Percentiles rank a stretch among this genome's conserved stretches.
phyloP scores from a whole-genome alignment of 2,888 invertebrate genomes.

The Xanthia togata region DNA sequence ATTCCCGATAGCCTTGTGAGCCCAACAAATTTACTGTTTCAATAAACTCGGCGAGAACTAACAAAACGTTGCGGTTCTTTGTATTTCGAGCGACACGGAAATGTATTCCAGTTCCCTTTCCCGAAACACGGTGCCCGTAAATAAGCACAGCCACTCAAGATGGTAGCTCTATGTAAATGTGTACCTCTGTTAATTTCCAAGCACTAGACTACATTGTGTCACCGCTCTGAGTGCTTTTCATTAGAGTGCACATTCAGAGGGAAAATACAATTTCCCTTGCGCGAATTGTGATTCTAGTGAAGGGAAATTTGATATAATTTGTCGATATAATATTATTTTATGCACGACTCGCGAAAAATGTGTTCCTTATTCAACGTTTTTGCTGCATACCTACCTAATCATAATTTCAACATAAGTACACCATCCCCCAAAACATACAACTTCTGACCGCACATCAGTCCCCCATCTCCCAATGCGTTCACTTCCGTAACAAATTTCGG shows the following conservation, averaged over 20 bases:
- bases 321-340: constrained; percentile 44
- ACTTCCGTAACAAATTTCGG: constrained; percentile 27
- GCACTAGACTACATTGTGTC: constrained; percentile 80
- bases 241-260: constrained; percentile 79
- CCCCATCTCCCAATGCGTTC: constrained; percentile 5
- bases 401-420: not conserved
- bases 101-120: constrained; percentile 53
- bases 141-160: constrained; percentile 64
- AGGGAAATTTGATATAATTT: constrained; percentile 52
- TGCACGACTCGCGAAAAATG: too few relatives aligned
- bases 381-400: not conserved
- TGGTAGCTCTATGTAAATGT: constrained; percentile 68
- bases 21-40: constrained; percentile 47
- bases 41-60: constrained; percentile 43
- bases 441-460: constrained; percentile 2
- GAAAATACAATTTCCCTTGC: constrained; percentile 83
- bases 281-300: constrained; percentile 72
- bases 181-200: constrained; percentile 77
- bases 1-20: constrained; percentile 26
- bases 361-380: not conserved
- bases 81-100: constrained; percentile 45
- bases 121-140: constrained; percentile 46
- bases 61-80: constrained; percentile 51
- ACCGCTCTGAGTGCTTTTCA: constrained; percentile 81
- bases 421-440: not conserved